Evolutionary conservation across 2,113 vertebrate species (phyloP).

Genomic region (Apistogramma diplotaenia): DNA sequence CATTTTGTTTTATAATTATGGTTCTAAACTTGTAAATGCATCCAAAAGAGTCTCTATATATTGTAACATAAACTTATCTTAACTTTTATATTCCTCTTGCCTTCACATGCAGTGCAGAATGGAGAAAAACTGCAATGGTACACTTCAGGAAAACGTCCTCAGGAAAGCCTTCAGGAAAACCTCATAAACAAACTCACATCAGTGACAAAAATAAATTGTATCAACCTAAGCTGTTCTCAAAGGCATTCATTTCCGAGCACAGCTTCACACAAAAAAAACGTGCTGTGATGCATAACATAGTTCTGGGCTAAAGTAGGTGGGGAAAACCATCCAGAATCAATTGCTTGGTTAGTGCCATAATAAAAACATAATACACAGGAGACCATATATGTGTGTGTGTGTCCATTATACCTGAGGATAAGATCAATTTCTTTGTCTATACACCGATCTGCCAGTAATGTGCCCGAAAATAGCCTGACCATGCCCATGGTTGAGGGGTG

Average conservation of each 20-base stretch:
- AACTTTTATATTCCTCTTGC: not conserved
- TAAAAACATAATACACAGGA: too few relatives aligned
- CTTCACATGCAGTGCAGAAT: accelerated
- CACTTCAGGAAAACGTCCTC: not conserved
- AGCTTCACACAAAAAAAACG: not conserved
- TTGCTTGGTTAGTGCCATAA: too few relatives aligned
- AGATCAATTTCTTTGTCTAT: not conserved
- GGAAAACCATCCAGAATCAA: too few relatives aligned
- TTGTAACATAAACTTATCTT: not conserved
- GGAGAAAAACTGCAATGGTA: not conserved
- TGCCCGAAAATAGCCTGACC: not conserved
- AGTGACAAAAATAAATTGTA: not conserved
- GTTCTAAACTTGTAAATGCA: not conserved
- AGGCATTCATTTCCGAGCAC: not conserved
- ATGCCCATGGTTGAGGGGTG: not conserved
- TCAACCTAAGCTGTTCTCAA: not conserved
- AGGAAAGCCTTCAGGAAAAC: not conserved
- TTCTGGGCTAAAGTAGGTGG: too few relatives aligned
- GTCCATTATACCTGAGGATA: not conserved
- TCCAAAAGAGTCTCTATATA: not conserved
- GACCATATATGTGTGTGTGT: not conserved
- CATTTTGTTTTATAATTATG: too few relatives aligned
- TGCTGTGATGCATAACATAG: not conserved
- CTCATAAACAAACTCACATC: not conserved
- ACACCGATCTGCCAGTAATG: not conserved